Percentiles rank a stretch among this genome's conserved stretches.
These are phyloP conservation scores for Cetonia aurata DNA, from an alignment of 2,888 invertebrate genomes.

Conservation along the genomic window DNA sequence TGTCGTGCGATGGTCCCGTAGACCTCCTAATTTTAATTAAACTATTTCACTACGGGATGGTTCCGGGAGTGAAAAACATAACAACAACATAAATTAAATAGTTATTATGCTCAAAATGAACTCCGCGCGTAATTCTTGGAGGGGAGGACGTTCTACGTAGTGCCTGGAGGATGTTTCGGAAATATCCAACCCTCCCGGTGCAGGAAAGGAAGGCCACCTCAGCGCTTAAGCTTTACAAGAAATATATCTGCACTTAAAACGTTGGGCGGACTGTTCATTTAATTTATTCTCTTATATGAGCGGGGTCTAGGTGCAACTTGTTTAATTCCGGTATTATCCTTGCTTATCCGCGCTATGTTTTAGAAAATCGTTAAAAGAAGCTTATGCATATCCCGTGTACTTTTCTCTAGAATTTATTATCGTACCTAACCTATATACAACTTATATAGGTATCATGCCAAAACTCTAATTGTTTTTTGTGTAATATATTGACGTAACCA, in stretches of 20 bases:
- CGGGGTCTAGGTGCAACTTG: conserved; percentile 51
- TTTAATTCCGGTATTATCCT: conserved; percentile 53
- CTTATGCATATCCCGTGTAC: conserved; percentile 38
- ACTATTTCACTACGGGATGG: conserved; percentile 49
- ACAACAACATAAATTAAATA: conserved; percentile 53
- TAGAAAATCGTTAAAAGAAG: conserved; percentile 43
- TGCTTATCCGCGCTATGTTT: conserved; percentile 48
- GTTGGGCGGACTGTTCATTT: conserved; percentile 52
- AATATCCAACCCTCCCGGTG: conserved; percentile 48
- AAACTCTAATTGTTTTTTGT: no score
- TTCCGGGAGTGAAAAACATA: conserved; percentile 50
- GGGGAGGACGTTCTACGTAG: conserved; percentile 41
- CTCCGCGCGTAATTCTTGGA: conserved; percentile 52
- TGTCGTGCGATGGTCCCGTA: neutral
- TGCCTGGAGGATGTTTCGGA: conserved; percentile 38
- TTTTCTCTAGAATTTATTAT: conserved; percentile 40
- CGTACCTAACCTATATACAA: conserved; percentile 16
- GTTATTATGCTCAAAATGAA: conserved; percentile 55
- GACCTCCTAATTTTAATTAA: conserved; percentile 49
- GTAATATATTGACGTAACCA: no score
- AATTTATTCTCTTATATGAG: conserved; percentile 57
- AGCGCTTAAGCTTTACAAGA: conserved; percentile 52
- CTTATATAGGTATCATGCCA: conserved; percentile 6
- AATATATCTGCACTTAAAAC: conserved; percentile 55
- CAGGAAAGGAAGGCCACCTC: conserved; percentile 49